Evolutionary conservation across 2,797 vertebrate genomes (phyloP), one percentile per base, ranked within the genome.

Genomic region (Thaleichthys pacificus): DNA sequence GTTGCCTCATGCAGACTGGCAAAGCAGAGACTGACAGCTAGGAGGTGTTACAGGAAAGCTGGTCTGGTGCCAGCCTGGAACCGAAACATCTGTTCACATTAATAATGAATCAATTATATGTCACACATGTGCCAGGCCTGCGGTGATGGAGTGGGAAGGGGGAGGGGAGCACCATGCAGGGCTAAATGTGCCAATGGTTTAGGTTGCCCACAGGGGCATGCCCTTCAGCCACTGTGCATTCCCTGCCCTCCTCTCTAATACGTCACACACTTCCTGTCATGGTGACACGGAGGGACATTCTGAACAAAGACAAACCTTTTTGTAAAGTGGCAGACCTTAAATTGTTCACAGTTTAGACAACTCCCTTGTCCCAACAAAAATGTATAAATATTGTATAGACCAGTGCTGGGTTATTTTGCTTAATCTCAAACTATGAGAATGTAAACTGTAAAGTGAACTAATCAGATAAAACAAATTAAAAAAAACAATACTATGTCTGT

Each of bases 61-160:
- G 81, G 84, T 83, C 62, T 3, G 54, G 72, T 22, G 82, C 87
- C 90, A 85, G 70, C 62, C 79, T 73, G 75, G 80, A 89, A 87
- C 84, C 77, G 78, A 83, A 92, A 92, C 91, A 93, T 91, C 92
- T 92, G 90, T 78, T 91, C 89, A 76, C 84, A 89, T 92, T 91
- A 92, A 91, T 91, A 91, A 92, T 90, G 89, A 93, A 91, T 92
- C 87, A 91, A 88, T 92, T 92, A 90, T 85, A 85, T 86, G 89
- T 87, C 87, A 85, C 92, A 89, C 84, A 84, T 89, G 87, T 87
- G 89, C 82, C 84, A 88, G 82, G 85, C 85, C 87, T 86, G 78
- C 71, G 79, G 85, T 82, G 81, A 66, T 60, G 5, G 58, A 28
- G 58, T 38, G 47, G 35, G 9, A 3, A 14, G 12, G 3, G 22